Evolutionary conservation across 1,140 invertebrate species (phyloP).

Genomic region (Pseudachorutes palmiensis): DNA sequence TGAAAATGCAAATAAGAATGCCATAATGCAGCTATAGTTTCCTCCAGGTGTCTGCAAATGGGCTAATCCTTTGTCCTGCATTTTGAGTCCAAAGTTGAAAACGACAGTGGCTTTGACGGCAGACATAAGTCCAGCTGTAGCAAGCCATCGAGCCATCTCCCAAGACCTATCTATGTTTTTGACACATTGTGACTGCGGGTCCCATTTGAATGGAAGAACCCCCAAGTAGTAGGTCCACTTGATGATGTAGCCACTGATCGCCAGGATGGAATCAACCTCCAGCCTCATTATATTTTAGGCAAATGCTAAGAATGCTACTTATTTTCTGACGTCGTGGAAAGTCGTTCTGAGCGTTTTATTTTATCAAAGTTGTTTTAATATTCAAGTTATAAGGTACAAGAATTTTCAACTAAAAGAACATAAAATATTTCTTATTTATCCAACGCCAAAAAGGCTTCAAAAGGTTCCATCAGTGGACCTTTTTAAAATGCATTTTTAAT

Average conservation of each 20-base stretch:
- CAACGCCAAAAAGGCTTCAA: too few relatives aligned
- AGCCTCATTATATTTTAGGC: too few relatives aligned
- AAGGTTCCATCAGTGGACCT: too few relatives aligned
- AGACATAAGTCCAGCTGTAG: neutral
- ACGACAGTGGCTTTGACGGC: neutral
- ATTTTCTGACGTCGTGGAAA: too few relatives aligned
- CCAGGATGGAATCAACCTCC: neutral
- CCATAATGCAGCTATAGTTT: neutral
- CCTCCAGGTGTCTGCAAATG: neutral
- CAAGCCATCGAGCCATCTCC: neutral
- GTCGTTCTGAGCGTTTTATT: too few relatives aligned
- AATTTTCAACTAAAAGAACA: too few relatives aligned
- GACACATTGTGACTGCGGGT: neutral
- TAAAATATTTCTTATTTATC: too few relatives aligned
- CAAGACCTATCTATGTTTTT: neutral
- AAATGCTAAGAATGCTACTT: too few relatives aligned
- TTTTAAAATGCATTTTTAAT: too few relatives aligned
- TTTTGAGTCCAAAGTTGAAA: neutral
- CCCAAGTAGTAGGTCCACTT: neutral
- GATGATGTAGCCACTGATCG: neutral
- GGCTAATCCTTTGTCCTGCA: neutral
- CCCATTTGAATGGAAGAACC: neutral
- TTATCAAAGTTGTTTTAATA: too few relatives aligned
- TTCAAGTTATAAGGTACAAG: too few relatives aligned
- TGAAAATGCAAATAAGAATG: neutral